Evolutionary conservation across 92 coral and sea anemone genomes (phyloP), one percentile per base, ranked within the genome.

Genomic region (Pocillopora grandis): DNA sequence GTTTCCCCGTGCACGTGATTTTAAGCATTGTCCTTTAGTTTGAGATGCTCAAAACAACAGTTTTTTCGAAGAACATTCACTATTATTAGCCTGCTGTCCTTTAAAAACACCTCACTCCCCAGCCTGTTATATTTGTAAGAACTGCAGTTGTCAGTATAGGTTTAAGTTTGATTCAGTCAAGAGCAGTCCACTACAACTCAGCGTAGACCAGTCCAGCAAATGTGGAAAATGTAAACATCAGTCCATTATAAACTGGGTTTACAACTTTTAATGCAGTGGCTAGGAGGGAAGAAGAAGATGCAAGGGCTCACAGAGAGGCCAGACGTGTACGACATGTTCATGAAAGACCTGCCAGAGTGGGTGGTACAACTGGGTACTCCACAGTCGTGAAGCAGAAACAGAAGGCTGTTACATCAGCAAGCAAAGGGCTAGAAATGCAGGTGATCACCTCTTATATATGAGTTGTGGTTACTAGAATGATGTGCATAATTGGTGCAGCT

Each of bases 311-410:
- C 27, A 65, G 56, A 61, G 74, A 82, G 52, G 79, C 86, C 31
- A 62, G 86, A 72, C 78, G 79, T 62, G 4, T 18, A 18, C 78
- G 9, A 2, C n/a, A 14, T 23, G 19, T 72, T 82, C 27, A 49
- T 62, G 86, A 82, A 72, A 72, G 60, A 72, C 86, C 86, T 21
- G 52, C 63, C 52, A 72, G 73, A 36, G 79, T 82, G 10, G 86
- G 86, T 21, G 86, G 86, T 7, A 16, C 86, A 17, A 63, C 18
- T 7, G 56, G 27, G 9, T 55, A 82, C 42, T n/a, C 62, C 10
- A 52, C 86, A 37, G 58, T 72, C 12, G 12, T 82, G n/a, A 48
- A 10, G 16, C 72, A 82, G 58, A 82, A 82, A 62, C 86, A 82
- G 64, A 82, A 63, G 65, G 79, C 72, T 19, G 79, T 72, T 16